Conservation (phyloP, 1,140 invertebrate species). For the Paramacrobiotus metropolitanus region DNA sequence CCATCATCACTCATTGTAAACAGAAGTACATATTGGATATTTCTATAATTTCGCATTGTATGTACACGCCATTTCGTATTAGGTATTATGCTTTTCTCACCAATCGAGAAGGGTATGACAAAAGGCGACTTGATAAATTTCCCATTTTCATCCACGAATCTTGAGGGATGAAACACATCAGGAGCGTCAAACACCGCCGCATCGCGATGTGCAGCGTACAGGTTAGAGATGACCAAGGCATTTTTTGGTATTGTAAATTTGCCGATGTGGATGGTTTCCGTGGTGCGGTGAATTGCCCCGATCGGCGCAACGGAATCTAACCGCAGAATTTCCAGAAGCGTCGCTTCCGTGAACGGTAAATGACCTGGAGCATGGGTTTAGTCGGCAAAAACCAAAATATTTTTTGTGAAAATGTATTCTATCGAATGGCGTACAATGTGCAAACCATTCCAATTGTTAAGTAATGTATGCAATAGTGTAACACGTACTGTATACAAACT, state of each 20-base stretch:
- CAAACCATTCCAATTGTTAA: conserved; percentile 5
- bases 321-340: conserved; percentile 8
- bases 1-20: too few relatives aligned
- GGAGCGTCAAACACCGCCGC: conserved; percentile 42
- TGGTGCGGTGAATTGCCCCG: conserved; percentile 21
- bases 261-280: conserved; percentile 16
- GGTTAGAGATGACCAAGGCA: conserved; percentile 57
- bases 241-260: conserved; percentile 28
- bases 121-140: conserved; percentile 36
- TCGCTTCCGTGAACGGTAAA: background rate
- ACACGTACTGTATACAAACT: too few relatives aligned
- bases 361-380: background rate
- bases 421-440: background rate
- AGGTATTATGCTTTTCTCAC: too few relatives aligned
- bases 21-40: too few relatives aligned
- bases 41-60: too few relatives aligned
- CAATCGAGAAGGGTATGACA: conserved; percentile 14
- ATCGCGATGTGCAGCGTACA: conserved; percentile 45
- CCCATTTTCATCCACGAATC: conserved; percentile 40
- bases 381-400: background rate
- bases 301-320: conserved; percentile 18
- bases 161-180: conserved; percentile 44
- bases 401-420: conserved; percentile 6
- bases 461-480: too few relatives aligned
- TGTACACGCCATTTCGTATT: too few relatives aligned